Percentiles rank a stretch among this genome's conserved stretches.
Evolutionary conservation across 2,113 vertebrate genomes (phyloP).

Genomic region (Ceyx melanurus): DNA sequence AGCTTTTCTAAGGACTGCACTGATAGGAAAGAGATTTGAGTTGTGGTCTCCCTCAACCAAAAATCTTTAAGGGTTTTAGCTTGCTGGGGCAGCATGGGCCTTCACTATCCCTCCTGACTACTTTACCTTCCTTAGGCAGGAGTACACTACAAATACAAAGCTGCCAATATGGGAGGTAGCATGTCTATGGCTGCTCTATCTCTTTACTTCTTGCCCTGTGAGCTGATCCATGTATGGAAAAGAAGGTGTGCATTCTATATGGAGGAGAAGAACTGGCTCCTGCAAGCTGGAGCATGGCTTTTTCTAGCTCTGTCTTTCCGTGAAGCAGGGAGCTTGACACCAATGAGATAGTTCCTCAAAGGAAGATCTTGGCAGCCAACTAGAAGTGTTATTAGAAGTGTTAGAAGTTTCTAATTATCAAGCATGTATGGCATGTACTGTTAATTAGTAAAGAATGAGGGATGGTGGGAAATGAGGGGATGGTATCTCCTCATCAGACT

Average conservation of each 20-base stretch:
- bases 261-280: background rate
- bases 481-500: slow-evolving; percentile 18
- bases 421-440: background rate
- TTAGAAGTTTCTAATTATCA: slow-evolving; percentile 18
- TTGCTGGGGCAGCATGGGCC: background rate
- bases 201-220: background rate
- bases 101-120: background rate
- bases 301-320: slow-evolving; percentile 13
- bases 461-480: background rate
- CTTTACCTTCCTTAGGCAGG: background rate
- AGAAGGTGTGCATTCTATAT: background rate
- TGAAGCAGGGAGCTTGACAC: background rate
- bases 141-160: background rate
- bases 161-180: background rate
- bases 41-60: background rate
- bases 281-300: background rate
- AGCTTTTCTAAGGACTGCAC: background rate
- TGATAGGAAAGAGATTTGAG: background rate
- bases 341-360: background rate
- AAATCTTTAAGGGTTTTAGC: background rate
- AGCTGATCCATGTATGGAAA: background rate
- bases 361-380: slow-evolving; percentile 23
- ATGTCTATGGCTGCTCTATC: background rate
- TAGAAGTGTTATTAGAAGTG: background rate
- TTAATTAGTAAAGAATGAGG: slow-evolving; percentile 52